Evolutionary conservation across 2,113 vertebrate species (phyloP), one percentile per base, ranked within the genome.

Genomic region (Ptilorrhoa leucosticta): DNA sequence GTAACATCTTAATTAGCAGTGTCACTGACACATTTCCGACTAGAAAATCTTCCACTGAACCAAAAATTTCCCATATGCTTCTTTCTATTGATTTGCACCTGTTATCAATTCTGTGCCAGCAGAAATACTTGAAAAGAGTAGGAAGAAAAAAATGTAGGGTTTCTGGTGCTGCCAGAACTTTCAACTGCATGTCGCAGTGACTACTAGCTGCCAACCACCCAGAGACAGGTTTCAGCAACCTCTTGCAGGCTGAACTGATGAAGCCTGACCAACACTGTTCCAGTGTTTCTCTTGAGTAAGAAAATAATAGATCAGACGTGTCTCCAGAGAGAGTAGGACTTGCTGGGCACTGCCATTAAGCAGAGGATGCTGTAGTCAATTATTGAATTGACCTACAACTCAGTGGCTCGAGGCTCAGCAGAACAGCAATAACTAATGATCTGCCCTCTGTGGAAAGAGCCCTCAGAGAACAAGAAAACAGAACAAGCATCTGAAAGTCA

Each of bases 51-150:
- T 86, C 50, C 64, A 64, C 56, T 89, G 79, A 93, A 92, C 68
- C 78, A 91, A 84, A 66, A 57, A 90, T 83, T 86, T 83, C 79
- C 93, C 94, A 83, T 86, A 95, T 96, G 92, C 28, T 90, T 83
- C 75, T 88, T 77, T 95, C 56, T 65, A 72, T 94, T 71, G 68
- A 86, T 94, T 92, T 94, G 92, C 92, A 96, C 85, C 95, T 95
- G 90, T 73, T 83, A 78, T 93, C 88, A 83, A 16, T 75, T 94
- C 53, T 51, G 51, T 95, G 93, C 93, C 94, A 96, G 83, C 40
- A 88, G 63, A 90, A 90, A 81, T 75, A 96, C 82, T 93, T 93
- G 87, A 86, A 66, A 10, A 13, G 50, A 40, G 45, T 18, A 63
- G 13, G 39, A 88, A 90, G 33, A 3, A 53, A 84, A 87, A 95